A percentile compares a stretch with the other conserved stretches of the same genome.
Evolutionary conservation across 64 coral and sea anemone genomes (phyloP).

Genomic region (Stichodactyla mertensii): DNA sequence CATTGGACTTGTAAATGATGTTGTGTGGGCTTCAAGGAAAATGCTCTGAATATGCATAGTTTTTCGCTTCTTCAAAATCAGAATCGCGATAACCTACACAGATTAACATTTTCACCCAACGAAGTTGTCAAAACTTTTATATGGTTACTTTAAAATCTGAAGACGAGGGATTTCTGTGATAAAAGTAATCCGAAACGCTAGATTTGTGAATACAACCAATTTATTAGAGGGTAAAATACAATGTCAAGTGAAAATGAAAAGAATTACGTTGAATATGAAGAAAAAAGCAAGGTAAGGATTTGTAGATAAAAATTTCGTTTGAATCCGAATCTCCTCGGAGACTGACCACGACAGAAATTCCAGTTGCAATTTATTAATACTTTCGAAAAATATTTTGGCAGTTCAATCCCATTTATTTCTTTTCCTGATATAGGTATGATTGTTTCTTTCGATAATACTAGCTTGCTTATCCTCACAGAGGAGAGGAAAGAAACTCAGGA

Average conservation of each 20-base stretch:
- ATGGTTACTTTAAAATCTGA: background rate
- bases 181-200: background rate
- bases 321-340: too few species aligned
- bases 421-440: too few species aligned
- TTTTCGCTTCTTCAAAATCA: background rate
- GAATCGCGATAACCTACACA: background rate
- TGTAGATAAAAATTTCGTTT: background rate
- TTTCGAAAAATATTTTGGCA: too few species aligned
- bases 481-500: too few species aligned
- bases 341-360: background rate
- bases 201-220: background rate
- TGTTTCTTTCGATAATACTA: too few species aligned
- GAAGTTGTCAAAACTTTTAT: background rate
- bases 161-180: background rate
- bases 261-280: background rate
- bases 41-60: background rate
- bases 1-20: background rate
- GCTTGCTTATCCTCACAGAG: too few species aligned
- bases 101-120: background rate
- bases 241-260: background rate
- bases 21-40: background rate
- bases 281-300: background rate
- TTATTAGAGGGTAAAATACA: background rate
- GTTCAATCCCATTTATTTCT: too few species aligned
- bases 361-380: background rate